These are phyloP conservation scores for Invenusta paracnida DNA, from an alignment of 2,888 invertebrate genomes.

Conservation along the genomic window DNA sequence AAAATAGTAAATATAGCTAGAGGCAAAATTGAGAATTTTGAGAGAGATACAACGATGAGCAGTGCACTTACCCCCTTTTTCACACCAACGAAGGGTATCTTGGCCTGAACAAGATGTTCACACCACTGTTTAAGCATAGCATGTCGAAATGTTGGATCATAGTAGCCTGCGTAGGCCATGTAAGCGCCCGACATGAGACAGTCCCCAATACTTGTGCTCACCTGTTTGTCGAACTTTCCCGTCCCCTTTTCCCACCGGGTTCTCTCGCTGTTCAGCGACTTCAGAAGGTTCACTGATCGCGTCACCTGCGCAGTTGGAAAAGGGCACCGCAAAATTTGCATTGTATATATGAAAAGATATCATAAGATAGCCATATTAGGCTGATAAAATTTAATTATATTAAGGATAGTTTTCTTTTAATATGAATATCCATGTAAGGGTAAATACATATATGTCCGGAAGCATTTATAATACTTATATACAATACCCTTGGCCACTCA, in stretches of 20 bases:
- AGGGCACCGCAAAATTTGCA: background rate
- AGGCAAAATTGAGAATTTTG: background rate
- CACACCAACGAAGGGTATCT: conserved; percentile 63
- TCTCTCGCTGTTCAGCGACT: conserved; percentile 88
- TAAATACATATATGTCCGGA: no score
- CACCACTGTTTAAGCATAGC: conserved; percentile 92
- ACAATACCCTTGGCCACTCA: no score
- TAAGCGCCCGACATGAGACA: conserved; percentile 94
- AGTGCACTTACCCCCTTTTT: background rate
- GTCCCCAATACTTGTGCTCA: conserved; percentile 95
- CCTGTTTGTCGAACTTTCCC: conserved; percentile 95
- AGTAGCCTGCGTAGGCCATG: conserved; percentile 83
- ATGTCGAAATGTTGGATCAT: conserved; percentile 76
- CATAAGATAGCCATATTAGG: no score
- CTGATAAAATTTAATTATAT: no score
- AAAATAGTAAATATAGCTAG: background rate
- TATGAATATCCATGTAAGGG: no score
- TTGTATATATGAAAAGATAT: no score
- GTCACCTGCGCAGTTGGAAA: conserved; percentile 68
- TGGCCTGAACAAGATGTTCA: conserved; percentile 81
- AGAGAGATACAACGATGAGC: background rate
- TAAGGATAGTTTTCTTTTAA: no score
- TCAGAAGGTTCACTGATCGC: conserved; percentile 86
- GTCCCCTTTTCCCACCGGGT: conserved; percentile 95
- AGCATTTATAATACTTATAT: no score